Evolutionary conservation across 1,140 invertebrate genomes (phyloP).

Genomic region (Camponotus floridanus): DNA sequence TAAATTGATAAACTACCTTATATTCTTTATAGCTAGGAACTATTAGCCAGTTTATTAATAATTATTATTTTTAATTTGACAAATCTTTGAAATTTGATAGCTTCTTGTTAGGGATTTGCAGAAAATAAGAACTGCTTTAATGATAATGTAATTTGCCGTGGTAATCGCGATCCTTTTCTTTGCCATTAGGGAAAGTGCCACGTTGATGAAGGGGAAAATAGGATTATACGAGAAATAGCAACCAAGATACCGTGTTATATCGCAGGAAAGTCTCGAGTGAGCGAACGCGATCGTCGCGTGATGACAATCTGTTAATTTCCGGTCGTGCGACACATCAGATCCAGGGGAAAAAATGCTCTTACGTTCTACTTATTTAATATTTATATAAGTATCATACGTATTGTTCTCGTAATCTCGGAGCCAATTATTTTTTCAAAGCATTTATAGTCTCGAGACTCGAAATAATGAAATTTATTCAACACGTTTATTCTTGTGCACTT

Average conservation of each 20-base stretch:
- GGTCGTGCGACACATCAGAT: slow-evolving; percentile 14
- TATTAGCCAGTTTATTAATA: background rate
- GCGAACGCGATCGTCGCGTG: slow-evolving; percentile 37
- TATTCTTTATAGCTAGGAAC: background rate
- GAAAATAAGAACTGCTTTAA: background rate
- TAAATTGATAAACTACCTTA: background rate
- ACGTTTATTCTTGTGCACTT: no score
- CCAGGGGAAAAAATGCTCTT: slow-evolving; percentile 22
- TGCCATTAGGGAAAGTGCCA: slow-evolving; percentile 23
- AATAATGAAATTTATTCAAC: background rate
- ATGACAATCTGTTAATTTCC: slow-evolving; percentile 40
- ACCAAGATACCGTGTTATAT: background rate
- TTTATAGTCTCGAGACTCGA: no score
- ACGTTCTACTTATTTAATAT: no score
- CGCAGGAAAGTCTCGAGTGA: slow-evolving; percentile 31
- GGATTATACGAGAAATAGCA: slow-evolving; percentile 41
- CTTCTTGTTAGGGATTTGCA: slow-evolving; percentile 1
- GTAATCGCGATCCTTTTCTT: slow-evolving; percentile 18
- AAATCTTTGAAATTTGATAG: background rate
- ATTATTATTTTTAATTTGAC: background rate
- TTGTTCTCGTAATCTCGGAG: no score
- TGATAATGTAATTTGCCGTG: slow-evolving; percentile 14
- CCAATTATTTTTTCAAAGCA: no score
- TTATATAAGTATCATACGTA: no score
- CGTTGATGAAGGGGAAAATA: slow-evolving; percentile 44